Evolutionary conservation across 2,888 invertebrate genomes (phyloP), one percentile per base, ranked within the genome.

Genomic region (Myopa testacea): DNA sequence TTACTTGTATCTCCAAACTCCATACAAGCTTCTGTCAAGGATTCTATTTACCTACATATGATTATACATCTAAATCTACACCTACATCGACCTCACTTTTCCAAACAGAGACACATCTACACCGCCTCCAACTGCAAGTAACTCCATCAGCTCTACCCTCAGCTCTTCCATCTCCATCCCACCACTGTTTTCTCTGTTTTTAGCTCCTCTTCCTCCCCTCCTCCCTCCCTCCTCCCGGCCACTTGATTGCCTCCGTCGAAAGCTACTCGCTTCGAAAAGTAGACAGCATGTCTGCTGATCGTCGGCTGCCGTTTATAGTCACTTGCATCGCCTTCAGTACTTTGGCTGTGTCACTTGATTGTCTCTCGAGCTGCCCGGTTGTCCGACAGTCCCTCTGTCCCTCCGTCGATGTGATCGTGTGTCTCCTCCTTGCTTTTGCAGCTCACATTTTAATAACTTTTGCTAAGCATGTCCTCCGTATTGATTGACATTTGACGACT

Each of bases 401-500:
- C 14, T 55, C 55, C 16, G 55, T 38, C 55, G 26, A 38, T 19
- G 55, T 70, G 34, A 34, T 68, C 68, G 73, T 19, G 71, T 78
- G 58, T 67, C 45, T 45, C 45, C 10, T 71, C 37, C 52, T 75
- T 78, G 75, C 67, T 70, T 72, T 76, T 78, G 73, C 77, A 77
- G 45, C 45, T 45, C 10, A 45, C 45, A 45, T 73, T 72, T 72
- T 72, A 45, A 60, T 62, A 58, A 76, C 34, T 79, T 80, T 77
- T 60, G 19, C 58, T 75, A 65, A 69, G 60, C 78, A 75, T 38
- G 65, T 71, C 60, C 45, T 80, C 77, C 62, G 74, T 81, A 82
- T 83, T 85, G 84, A 84, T 85, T 84, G 85, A 84, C 84, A 84
- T 83, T 85, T 84, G 85, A 84, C 83, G 84, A 73, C 60, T 73